Base-by-base conservation (phyloP, 2,888 invertebrate species). In the Acleris holmiana region DNA sequence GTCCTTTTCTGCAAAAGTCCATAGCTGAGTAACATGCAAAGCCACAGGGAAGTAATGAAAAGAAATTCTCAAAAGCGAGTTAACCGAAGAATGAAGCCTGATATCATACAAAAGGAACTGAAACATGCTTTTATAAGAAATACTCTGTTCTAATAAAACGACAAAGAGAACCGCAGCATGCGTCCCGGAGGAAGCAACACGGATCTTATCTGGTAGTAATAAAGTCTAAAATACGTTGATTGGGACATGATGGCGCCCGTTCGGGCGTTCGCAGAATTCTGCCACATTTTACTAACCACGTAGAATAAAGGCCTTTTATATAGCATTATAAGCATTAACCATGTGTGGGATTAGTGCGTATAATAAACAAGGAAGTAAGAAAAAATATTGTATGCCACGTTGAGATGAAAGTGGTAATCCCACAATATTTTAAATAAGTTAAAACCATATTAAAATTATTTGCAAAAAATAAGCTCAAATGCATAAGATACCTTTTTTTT, bases 31-130 rank as follows among this genome's bases (percentile, higher is more conserved):
- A 35, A 56, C 44, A 40, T 21, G 21, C 40, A 35, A 53, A 58
- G 17, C 47, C 51, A 10, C 21, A 25, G 48, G 18, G 29, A 46
- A 48, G 47, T 19, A 57, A 58, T 53, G 40, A 46, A 64, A 58
- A 64, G 18, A 35, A 47, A 51, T 58, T 58, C n/a, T 60, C 55
- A 46, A 55, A 55, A 53, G 49, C 44, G 23, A 35, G 40, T 18
- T 47, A 65, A 55, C 48, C 21, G 44, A 54, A 64, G 18, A 54
- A 60, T 10, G 58, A 48, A 60, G 35, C 46, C 46, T 50, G 54
- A 65, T 65, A 60, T 60, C 35, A 60, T 60, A 55, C 54, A 55
- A 60, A 58, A 65, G 47, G 49, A 54, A 60, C 55, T 55, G 54
- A 65, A 60, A 55, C 55, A 46, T 60, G 65, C 18, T 55, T 35